Evolutionary conservation across 2,888 invertebrate genomes (phyloP).

Genomic region (Acrocera orbiculus): DNA sequence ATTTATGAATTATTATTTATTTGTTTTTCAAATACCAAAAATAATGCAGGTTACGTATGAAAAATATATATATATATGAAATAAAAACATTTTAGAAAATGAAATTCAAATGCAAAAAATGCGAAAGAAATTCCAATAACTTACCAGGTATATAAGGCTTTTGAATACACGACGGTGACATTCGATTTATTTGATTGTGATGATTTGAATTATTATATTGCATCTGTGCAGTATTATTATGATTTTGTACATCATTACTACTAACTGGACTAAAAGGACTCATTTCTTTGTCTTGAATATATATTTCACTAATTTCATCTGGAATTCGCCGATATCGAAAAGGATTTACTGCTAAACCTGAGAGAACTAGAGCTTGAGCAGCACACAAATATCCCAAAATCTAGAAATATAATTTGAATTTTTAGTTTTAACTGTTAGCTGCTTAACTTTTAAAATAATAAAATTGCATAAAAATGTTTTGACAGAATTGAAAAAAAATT

Average conservation of each 20-base stretch:
- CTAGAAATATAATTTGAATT: no score
- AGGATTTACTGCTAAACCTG: conserved; percentile 39
- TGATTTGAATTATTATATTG: conserved; percentile 27
- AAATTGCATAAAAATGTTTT: no score
- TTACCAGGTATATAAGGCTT: conserved; percentile 34
- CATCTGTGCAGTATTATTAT: conserved; percentile 18
- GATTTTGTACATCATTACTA: conserved; percentile 29
- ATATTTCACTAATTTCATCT: conserved; percentile 42
- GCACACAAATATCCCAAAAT: conserved; percentile 44
- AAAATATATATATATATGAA: no score
- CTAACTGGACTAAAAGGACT: conserved; percentile 33
- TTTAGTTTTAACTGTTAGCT: no score
- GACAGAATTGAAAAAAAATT: no score
- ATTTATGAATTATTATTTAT: not conserved
- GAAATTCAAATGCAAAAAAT: no score
- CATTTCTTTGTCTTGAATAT: conserved; percentile 35
- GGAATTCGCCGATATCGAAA: conserved; percentile 42
- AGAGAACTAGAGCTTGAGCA: conserved; percentile 39
- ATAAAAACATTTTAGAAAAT: no score
- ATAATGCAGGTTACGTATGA: no score
- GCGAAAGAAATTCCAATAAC: no score
- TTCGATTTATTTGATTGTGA: conserved; percentile 25
- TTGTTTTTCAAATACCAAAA: not conserved
- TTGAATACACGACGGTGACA: conserved; percentile 32
- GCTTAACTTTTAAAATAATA: no score